Evolutionary conservation across 2,888 invertebrate genomes (phyloP), one percentile per base, ranked within the genome.

Genomic region (Hymenopus coronatus): DNA sequence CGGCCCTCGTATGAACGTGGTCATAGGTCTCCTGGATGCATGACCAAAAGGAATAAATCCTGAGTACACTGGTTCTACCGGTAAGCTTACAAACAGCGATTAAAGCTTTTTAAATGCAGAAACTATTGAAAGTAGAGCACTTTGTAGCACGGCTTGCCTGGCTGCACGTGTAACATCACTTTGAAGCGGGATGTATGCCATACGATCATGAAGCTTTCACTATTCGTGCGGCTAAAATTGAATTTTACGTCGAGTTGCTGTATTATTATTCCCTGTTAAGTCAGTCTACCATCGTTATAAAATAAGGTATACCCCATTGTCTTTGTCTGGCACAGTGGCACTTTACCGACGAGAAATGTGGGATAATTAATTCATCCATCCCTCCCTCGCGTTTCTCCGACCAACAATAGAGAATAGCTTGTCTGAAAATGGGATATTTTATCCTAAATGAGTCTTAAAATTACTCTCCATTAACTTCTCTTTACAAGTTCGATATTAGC

Each of bases 371-470:
- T 87, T 87, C 82, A 87, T 30, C 86, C 86, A 27, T 85, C 46
- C 70, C 27, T 9, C 27, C 70, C 33, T 82, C 25, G 30, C 54
- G 8, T 20, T n/a, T 82, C 28, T 40, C n/a, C n/a, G 82, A 4
- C 33, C 30, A 87, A 87, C 87, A 87, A 87, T 87, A 40, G 87
- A 30, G 81, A 86, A 81, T 70, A 28, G 87, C 87, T 82, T 40
- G 81, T 14, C 40, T 87, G 82, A 87, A 82, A 70, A 70, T 70
- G 54, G 87, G 82, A 87, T 87, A 87, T 87, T 87, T 87, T 87
- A 87, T 82, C 87, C 87, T 87, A 87, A 87, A 87, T 87, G 87
- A 87, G 82, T 82, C 87, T 87, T 82, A 87, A 85, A 87, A 87
- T 87, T 87, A 87, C 82, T 82, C 87, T 87, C 87, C 33, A 87